Evolutionary conservation across 2,888 invertebrate genomes (phyloP), one percentile per base, ranked within the genome.

Genomic region (Griposia aprilina): DNA sequence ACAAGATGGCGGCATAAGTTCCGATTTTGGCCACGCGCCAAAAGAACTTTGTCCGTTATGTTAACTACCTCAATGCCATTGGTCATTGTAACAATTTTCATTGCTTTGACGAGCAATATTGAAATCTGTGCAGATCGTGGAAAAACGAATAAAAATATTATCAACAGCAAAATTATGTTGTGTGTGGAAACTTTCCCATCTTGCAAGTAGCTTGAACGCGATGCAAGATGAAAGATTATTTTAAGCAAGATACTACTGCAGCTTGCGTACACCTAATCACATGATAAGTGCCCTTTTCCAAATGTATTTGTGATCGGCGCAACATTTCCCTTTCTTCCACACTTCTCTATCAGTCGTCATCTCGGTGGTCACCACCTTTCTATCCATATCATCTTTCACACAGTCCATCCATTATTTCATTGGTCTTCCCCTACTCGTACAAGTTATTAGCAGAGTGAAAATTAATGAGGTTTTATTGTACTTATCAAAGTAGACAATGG

Each of bases 401-500:
- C 30, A 36, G 30, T 36, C 30, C 30, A 36, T 36, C 30, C 30
- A 36, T 36, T 36, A 3, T 36, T 41, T 41, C 41, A 4, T 41
- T 41, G 41, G 8, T 41, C 2, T 41, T 41, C 41, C 5, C 41
- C 41, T 5, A 41, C 41, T 41, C 41, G 8, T 41, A 41, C 41
- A 36, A 36, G 23, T 50, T 15, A 30, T 8, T 62, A 45, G 15
- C 26, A 36, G 1, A 45, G 8, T 60, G 0, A 11, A 41, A 80
- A 80, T 20, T 41, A 52, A n/a, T 6, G 30, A 15, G 6, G 6
- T 20, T 50, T 30, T 8, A 20, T 13, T 36, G 36, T 15, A 60
- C 17, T 30, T 69, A 10, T 60, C 72, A 75, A 11, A 75, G 70
- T 71, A 74, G 67, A 83, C 78, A 63, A 59, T 36, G 62, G 55